Evolutionary conservation across 1,140 invertebrate genomes (phyloP).

Genomic region (Monomorium pharaonis): DNA sequence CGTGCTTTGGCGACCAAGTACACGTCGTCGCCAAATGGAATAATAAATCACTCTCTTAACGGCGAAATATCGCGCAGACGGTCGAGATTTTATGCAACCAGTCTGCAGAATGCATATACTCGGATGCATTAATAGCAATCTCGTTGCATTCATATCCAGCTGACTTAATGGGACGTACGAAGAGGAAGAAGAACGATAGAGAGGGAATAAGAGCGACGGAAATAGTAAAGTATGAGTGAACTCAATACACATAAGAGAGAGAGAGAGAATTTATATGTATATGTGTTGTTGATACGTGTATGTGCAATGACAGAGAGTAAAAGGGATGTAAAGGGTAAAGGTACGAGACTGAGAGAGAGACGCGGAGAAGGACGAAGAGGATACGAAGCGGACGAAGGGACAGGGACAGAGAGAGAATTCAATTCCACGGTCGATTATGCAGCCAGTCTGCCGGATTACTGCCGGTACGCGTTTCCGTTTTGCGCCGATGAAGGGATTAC

Average conservation of each 20-base stretch:
- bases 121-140: conserved; percentile 73
- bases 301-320: background rate
- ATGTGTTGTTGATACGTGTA: background rate
- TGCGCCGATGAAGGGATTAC: conserved; percentile 74
- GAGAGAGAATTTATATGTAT: conserved; percentile 64
- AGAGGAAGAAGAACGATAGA: conserved; percentile 19
- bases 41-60: conserved; percentile 69
- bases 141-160: conserved; percentile 72
- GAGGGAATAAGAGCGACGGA: background rate
- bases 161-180: conserved; percentile 72
- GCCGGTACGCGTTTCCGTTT: conserved; percentile 74
- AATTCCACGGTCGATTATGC: conserved; percentile 79
- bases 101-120: conserved; percentile 58
- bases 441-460: conserved; percentile 75
- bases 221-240: conserved; percentile 7
- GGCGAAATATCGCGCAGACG: conserved; percentile 64
- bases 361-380: conserved; percentile 9
- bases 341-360: conserved; percentile 30
- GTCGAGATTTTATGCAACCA: conserved; percentile 66
- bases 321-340: conserved; percentile 30
- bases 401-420: conserved; percentile 80
- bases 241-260: conserved; percentile 64
- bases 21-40: conserved; percentile 62
- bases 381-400: conserved; percentile 54
- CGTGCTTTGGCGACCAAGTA: conserved; percentile 47